Base-by-base conservation (phyloP, 2,113 vertebrate species). In the Phycodurus eques region DNA sequence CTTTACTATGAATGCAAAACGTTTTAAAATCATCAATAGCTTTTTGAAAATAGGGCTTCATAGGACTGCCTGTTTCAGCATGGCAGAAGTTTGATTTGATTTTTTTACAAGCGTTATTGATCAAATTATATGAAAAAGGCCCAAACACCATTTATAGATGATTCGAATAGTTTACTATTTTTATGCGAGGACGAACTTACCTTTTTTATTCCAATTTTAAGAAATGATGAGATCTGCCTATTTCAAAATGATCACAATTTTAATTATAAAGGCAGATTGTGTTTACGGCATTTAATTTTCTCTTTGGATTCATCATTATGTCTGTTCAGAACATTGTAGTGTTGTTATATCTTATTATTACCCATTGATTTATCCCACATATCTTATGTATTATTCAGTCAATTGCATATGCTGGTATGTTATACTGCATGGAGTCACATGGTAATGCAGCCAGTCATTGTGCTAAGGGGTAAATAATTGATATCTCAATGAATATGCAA, bases 401-500 rank as follows among this genome's bases (percentile, higher is more conserved):
- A 77, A 82, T 82, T 70, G 74, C 74, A 80, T 71, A 79, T 47
- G 33, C 62, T 66, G 72, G 35, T 70, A 78, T 85, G 80, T 87
- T 87, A 75, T 82, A 77, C 78, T 83, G 77, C 83, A 87, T 79
- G 63, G 70, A 78, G 78, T 76, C 79, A 80, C 84, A 71, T 76
- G 79, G 78, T 85, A 90, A 89, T 90, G 87, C 87, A 85, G 84
- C 80, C 77, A 88, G 83, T 84, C 84, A 89, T 91, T 89, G 78
- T 84, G 76, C 66, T 42, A 66, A 85, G 78, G 79, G 78, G 91
- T 94, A 91, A 94, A 94, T 94, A 91, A 94, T 94, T 93, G 88
- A 93, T 92, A 88, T 88, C 86, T 91, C 88, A 91, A 92, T 94
- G 92, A 93, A 94, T 93, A 93, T 93, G 91, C 86, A 93, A 90